These are phyloP conservation scores for Rhynchomys soricoides DNA, from an alignment of 2,113 vertebrate genomes.

Conservation along the genomic window DNA sequence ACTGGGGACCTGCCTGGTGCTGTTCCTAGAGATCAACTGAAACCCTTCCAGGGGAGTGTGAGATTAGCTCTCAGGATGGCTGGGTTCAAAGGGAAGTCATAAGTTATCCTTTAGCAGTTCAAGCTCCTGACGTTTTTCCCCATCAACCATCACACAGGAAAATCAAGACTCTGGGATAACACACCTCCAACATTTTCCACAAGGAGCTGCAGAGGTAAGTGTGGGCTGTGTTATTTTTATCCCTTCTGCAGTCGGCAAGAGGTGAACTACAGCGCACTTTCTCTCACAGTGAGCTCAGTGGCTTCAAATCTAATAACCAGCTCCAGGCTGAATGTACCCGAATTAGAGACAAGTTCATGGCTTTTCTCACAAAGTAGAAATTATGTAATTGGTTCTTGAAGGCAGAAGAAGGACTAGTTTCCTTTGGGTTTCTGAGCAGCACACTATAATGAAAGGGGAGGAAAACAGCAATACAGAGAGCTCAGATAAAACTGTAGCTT, in stretches of 20 bases:
- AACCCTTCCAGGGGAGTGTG: not conserved
- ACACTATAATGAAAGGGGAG: not conserved
- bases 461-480: not conserved
- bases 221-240: not conserved
- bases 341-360: not conserved
- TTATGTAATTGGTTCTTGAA: not conserved
- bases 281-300: not conserved
- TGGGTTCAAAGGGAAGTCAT: not conserved
- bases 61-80: not conserved
- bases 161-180: not conserved
- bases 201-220: not conserved
- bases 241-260: rapidly evolving
- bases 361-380: not conserved
- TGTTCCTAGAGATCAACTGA: not conserved
- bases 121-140: not conserved
- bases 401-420: too few species aligned
- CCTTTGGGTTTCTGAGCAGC: not conserved
- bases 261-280: rapidly evolving
- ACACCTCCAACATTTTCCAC: not conserved
- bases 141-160: not conserved
- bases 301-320: not conserved
- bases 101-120: not conserved
- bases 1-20: not conserved
- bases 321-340: not conserved
- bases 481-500: not conserved